phyloP scores from a whole-genome alignment of 2,888 invertebrate genomes.

The Luperina testacea region DNA sequence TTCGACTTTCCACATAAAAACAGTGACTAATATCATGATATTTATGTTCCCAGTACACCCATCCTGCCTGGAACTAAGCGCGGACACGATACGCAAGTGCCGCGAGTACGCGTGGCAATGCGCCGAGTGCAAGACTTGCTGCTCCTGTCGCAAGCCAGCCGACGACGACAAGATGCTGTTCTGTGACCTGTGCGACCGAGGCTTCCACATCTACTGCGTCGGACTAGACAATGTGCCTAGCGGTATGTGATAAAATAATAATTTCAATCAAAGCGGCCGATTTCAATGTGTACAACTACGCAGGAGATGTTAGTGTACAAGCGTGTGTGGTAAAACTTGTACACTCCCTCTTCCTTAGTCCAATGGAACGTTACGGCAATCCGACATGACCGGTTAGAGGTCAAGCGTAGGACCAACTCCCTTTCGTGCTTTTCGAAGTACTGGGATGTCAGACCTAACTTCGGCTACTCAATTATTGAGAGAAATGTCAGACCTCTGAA shows the following conservation, averaged over 20 bases:
- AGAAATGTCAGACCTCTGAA: accelerated
- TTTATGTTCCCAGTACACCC: conserved; percentile 92
- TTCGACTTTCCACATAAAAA: neutral
- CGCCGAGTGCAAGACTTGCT: conserved; percentile 97
- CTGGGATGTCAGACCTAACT: neutral
- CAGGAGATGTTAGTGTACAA: neutral
- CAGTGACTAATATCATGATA: neutral
- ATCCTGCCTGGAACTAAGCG: conserved; percentile 95
- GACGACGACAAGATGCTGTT: conserved; percentile 98
- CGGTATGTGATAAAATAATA: conserved; percentile 85
- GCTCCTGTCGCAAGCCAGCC: conserved; percentile 94
- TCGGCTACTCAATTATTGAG: neutral
- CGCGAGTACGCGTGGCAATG: conserved; percentile 98
- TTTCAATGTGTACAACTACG: neutral
- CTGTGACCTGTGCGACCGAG: conserved; percentile 98
- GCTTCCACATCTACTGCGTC: conserved; percentile 98
- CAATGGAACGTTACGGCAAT: neutral
- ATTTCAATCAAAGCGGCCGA: neutral
- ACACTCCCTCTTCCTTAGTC: too few relatives aligned
- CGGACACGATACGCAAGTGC: conserved; percentile 95
- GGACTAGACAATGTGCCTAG: conserved; percentile 93
- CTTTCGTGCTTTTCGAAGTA: neutral
- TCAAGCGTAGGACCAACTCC: neutral
- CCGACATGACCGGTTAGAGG: too few relatives aligned
- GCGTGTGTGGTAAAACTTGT: too few relatives aligned